These are phyloP conservation scores for Rotaria macrura DNA, from an alignment of 2,888 invertebrate genomes.

Conservation along the genomic window DNA sequence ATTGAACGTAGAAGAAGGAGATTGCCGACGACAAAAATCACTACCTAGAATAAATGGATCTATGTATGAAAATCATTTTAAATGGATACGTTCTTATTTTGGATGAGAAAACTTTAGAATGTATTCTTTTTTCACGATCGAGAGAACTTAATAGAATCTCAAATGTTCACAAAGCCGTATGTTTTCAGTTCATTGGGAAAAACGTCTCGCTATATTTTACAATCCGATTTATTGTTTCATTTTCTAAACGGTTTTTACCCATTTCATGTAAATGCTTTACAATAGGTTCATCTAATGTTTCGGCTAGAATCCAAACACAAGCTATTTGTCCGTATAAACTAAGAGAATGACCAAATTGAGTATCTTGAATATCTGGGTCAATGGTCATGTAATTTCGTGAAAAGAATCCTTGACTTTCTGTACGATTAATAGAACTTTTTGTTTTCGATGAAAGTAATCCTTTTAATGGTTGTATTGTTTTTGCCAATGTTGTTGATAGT, in stretches of 20 bases:
- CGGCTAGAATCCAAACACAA: neutral
- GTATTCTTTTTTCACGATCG: too few species aligned
- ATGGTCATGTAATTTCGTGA: neutral
- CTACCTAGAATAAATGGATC: neutral
- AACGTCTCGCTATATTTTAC: too few species aligned
- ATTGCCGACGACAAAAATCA: neutral
- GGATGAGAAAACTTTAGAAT: too few species aligned
- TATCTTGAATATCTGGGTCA: neutral
- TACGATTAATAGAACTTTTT: neutral
- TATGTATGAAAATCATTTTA: too few species aligned
- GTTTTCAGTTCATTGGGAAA: too few species aligned
- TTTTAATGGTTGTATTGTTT: neutral
- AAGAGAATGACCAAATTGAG: neutral
- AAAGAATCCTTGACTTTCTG: neutral
- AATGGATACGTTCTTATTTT: too few species aligned
- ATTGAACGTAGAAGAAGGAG: neutral
- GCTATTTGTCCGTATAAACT: slow-evolving; percentile 4
- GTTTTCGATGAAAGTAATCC: neutral
- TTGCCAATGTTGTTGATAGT: neutral
- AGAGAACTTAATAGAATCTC: too few species aligned
- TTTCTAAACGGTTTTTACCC: neutral
- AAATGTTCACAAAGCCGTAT: too few species aligned
- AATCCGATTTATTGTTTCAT: too few species aligned
- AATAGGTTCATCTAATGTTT: neutral
- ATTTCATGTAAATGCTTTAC: neutral